A percentile compares a stretch with the other conserved stretches of the same genome.
Evolutionary conservation across 2,888 invertebrate species (phyloP).

Genomic region (Melanophora roralis): DNA sequence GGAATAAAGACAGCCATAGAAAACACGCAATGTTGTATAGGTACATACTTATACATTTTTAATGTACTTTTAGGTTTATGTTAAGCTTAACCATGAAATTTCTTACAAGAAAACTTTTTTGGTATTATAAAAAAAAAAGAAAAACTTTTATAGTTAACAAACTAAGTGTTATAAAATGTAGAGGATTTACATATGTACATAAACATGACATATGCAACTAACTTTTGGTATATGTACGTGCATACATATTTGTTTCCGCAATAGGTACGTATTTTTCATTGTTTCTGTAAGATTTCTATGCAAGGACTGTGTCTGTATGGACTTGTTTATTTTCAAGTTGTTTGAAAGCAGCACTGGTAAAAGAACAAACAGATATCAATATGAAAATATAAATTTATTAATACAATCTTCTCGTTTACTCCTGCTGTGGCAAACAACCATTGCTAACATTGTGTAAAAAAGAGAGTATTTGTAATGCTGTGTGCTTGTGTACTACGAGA

Average conservation of each 20-base stretch:
- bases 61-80: background rate
- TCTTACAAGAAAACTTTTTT: slow-evolving; percentile 14
- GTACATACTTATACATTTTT: background rate
- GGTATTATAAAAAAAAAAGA: background rate
- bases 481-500: background rate
- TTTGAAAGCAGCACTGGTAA: too few relatives aligned
- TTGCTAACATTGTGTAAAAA: background rate
- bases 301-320: background rate
- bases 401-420: slow-evolving; percentile 50
- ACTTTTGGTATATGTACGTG: background rate
- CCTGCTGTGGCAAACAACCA: slow-evolving; percentile 6
- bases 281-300: background rate
- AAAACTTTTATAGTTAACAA: background rate
- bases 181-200: background rate
- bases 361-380: slow-evolving; percentile 25
- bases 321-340: too few relatives aligned
- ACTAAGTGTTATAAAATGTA: background rate
- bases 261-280: background rate
- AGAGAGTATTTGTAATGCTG: background rate
- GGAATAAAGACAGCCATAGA: background rate
- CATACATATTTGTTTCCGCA: slow-evolving; percentile 39
- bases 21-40: slow-evolving; percentile 49
- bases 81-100: slow-evolving; percentile 45
- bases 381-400: slow-evolving; percentile 17
- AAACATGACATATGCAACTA: background rate